Conservation (phyloP, 2,888 invertebrate species). For the Trissonchulus sp. region DNA sequence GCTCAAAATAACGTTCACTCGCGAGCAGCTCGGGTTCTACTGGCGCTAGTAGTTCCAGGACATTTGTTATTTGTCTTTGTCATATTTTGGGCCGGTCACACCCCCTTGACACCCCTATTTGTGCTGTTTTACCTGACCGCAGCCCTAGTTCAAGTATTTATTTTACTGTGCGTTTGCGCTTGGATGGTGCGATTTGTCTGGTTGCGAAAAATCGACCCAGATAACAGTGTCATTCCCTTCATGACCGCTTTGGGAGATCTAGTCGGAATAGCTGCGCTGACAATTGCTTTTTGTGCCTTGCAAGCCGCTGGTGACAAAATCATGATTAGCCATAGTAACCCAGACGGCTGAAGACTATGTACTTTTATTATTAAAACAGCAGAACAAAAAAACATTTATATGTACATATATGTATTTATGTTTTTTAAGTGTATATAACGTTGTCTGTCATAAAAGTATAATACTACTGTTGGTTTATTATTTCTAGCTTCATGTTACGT, state of each 20-base stretch:
- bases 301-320: slow-evolving; percentile 30
- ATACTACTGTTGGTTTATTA: too few relatives aligned
- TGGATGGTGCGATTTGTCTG: slow-evolving; percentile 81
- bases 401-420: too few relatives aligned
- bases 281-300: slow-evolving; percentile 42
- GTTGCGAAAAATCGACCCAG: slow-evolving; percentile 80
- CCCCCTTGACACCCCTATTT: slow-evolving; percentile 73
- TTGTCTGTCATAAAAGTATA: too few relatives aligned
- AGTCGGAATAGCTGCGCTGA: slow-evolving; percentile 65
- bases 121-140: slow-evolving; percentile 70
- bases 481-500: too few relatives aligned
- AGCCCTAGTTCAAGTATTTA: slow-evolving; percentile 62
- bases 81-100: slow-evolving; percentile 77
- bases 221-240: slow-evolving; percentile 87
- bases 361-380: too few relatives aligned
- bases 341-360: too few relatives aligned
- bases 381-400: too few relatives aligned
- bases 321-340: too few relatives aligned
- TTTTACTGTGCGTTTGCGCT: slow-evolving; percentile 75
- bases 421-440: too few relatives aligned
- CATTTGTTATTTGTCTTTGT: slow-evolving; percentile 80
- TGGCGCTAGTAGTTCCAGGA: slow-evolving; percentile 80
- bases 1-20: slow-evolving; percentile 65
- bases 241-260: slow-evolving; percentile 87
- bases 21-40: slow-evolving; percentile 74